phyloP scores from a whole-genome alignment of 2,113 vertebrate species.

The Muscicapa adusta region DNA sequence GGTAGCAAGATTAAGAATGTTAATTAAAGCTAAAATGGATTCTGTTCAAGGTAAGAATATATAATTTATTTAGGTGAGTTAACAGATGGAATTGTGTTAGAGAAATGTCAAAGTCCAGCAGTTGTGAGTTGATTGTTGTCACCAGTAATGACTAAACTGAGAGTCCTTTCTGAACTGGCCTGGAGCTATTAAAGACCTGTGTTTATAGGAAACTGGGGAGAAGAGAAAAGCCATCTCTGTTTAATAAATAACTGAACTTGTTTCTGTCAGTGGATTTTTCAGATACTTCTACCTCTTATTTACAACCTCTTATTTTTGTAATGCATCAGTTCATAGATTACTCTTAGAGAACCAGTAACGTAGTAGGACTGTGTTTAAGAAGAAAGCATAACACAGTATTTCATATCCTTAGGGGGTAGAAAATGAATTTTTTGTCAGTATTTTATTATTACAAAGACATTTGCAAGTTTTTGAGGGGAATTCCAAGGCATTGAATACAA shows the following conservation, averaged over 20 bases:
- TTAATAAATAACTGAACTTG: not conserved
- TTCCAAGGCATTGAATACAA: not conserved
- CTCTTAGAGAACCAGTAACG: not conserved
- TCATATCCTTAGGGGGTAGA: not conserved
- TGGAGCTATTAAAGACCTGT: not conserved
- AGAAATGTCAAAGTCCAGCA: not conserved
- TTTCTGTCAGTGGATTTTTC: not conserved
- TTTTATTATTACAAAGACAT: not conserved
- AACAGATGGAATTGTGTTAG: not conserved
- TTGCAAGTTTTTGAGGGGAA: not conserved
- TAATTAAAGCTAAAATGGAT: slow-evolving; percentile 96
- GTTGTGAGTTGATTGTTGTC: not conserved
- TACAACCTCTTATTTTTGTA: not conserved
- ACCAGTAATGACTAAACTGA: not conserved
- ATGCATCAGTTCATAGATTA: not conserved
- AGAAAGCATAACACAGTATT: not conserved
- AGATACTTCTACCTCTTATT: not conserved
- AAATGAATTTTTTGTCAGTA: not conserved
- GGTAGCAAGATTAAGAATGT: slow-evolving; percentile 87
- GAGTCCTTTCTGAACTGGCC: not conserved
- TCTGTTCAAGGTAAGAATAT: slow-evolving; percentile 83
- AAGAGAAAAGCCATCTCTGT: not conserved
- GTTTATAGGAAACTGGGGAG: not conserved
- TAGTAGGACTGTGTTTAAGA: not conserved
- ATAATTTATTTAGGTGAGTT: not conserved